These are phyloP conservation scores for Lepidurus arcticus DNA, from an alignment of 1,140 invertebrate genomes.

Conservation along the genomic window DNA sequence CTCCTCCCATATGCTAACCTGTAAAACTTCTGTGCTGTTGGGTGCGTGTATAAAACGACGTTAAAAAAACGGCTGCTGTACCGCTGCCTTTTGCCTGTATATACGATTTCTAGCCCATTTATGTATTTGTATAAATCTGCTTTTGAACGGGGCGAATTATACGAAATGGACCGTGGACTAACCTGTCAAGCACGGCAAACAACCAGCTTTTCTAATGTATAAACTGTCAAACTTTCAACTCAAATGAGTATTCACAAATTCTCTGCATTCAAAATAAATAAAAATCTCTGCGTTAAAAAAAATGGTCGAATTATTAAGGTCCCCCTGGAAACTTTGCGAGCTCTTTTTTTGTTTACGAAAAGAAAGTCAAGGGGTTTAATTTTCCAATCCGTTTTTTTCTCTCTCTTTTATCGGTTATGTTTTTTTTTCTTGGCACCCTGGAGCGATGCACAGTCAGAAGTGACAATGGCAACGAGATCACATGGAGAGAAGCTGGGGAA, in stretches of 20 bases:
- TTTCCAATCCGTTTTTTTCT: not conserved
- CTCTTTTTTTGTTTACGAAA: not conserved
- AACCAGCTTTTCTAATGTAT: too few relatives aligned
- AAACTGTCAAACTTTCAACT: too few relatives aligned
- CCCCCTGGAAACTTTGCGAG: not conserved
- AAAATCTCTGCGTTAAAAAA: not conserved
- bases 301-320: not conserved
- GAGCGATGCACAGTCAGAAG: constrained; percentile 4
- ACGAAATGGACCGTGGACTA: too few relatives aligned
- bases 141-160: too few relatives aligned
- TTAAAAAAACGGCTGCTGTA: not conserved
- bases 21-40: constrained; percentile 3
- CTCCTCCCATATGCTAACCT: constrained; percentile 18
- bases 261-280: too few relatives aligned
- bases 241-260: too few relatives aligned
- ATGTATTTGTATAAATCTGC: too few relatives aligned
- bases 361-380: not conserved
- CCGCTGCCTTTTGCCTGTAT: not conserved
- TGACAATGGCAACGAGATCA: constrained; percentile 17
- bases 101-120: too few relatives aligned
- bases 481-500: not conserved
- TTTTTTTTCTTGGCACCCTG: not conserved
- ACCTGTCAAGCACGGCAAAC: too few relatives aligned
- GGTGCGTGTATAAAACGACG: not conserved
- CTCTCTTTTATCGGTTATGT: not conserved